These are phyloP conservation scores for Pterophyllum scalare DNA, from an alignment of 2,113 vertebrate genomes.

Conservation along the genomic window DNA sequence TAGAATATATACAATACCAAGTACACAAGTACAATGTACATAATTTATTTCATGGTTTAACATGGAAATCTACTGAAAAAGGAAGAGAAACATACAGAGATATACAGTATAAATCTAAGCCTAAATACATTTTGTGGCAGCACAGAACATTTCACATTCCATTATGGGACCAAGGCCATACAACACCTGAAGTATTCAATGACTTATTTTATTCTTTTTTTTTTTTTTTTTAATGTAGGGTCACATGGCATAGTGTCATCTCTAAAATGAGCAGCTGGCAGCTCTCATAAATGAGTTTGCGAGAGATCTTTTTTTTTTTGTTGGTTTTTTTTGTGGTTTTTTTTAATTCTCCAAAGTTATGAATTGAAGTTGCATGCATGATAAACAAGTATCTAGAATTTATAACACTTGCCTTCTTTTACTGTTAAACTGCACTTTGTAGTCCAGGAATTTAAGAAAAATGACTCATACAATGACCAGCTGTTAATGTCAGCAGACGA, in stretches of 20 bases:
- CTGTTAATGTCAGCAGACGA: slow-evolving; percentile 27
- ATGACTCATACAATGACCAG: slow-evolving; percentile 4
- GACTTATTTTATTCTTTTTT: slow-evolving; percentile 24
- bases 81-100: slow-evolving; percentile 75
- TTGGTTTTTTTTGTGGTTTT: not conserved
- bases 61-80: slow-evolving; percentile 75
- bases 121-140: slow-evolving; percentile 81
- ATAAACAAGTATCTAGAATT: slow-evolving; percentile 59
- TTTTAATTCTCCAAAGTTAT: slow-evolving; percentile 34
- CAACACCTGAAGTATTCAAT: slow-evolving; percentile 70
- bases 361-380: slow-evolving; percentile 70
- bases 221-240: slow-evolving; percentile 45
- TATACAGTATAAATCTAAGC: slow-evolving; percentile 80
- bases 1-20: slow-evolving; percentile 43
- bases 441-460: slow-evolving; percentile 19
- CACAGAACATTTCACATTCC: slow-evolving; percentile 82
- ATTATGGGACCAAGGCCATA: slow-evolving; percentile 79
- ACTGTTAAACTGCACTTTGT: slow-evolving; percentile 15
- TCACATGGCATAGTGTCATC: slow-evolving; percentile 63
- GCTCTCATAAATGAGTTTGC: slow-evolving; percentile 49
- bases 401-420: slow-evolving; percentile 22
- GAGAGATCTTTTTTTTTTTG: slow-evolving; percentile 2
- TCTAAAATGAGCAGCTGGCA: slow-evolving; percentile 62
- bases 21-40: slow-evolving; percentile 68
- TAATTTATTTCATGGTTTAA: slow-evolving; percentile 77